Conservation (phyloP, 2,113 vertebrate species). For the Pangasianodon gigas region DNA sequence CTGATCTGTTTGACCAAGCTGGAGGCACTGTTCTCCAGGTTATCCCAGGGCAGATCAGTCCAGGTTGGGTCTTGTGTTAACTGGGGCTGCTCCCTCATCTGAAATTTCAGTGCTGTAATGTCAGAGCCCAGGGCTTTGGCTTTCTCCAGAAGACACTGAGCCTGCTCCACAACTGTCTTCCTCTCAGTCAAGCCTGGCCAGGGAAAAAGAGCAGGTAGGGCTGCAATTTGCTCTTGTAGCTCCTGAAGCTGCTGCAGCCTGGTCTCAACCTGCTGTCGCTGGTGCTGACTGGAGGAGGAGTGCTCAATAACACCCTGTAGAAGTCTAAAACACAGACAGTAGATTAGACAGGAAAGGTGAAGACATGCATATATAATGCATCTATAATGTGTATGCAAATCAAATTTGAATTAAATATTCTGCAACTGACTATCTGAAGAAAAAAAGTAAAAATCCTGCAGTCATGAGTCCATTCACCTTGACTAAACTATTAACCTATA, state of each 20-base stretch:
- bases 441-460: neutral
- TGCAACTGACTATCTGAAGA: neutral
- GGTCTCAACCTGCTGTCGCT: slow-evolving; percentile 20
- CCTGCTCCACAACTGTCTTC: neutral
- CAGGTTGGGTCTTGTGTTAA: slow-evolving; percentile 22
- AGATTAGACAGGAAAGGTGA: neutral
- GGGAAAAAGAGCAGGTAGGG: slow-evolving; percentile 35
- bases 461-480: neutral
- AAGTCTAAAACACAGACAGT: neutral
- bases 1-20: slow-evolving; percentile 29
- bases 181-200: slow-evolving; percentile 45
- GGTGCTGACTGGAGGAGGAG: slow-evolving; percentile 4
- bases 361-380: neutral
- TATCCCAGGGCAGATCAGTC: slow-evolving; percentile 32
- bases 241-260: slow-evolving; percentile 27
- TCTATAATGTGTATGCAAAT: neutral
- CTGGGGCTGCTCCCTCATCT: slow-evolving; percentile 28
- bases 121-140: slow-evolving; percentile 25
- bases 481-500: neutral
- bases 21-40: slow-evolving; percentile 18
- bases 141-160: slow-evolving; percentile 30
- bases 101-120: slow-evolving; percentile 8
- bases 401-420: slow-evolving; percentile 6
- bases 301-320: slow-evolving; percentile 22
- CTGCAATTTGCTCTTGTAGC: slow-evolving; percentile 32